Evolutionary conservation across 2,797 vertebrate species (phyloP).

Genomic region (Tokudaia tokunoshimensis): DNA sequence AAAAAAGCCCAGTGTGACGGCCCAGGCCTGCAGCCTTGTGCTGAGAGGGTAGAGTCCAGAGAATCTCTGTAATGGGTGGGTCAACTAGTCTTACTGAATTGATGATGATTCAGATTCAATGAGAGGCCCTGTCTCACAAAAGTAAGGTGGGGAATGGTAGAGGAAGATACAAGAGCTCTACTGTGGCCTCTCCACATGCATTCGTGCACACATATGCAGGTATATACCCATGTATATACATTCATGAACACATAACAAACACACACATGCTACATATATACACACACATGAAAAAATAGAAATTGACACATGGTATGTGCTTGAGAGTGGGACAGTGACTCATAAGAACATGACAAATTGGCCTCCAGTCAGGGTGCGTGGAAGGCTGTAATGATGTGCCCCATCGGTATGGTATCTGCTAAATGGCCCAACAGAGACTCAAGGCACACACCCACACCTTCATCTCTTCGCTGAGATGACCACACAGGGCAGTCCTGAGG

Average conservation of each 20-base stretch:
- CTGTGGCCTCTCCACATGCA: background rate
- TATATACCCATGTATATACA: background rate
- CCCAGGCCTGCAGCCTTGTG: background rate
- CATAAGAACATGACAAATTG: background rate
- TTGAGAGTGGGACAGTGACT: background rate
- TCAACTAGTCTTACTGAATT: background rate
- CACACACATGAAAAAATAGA: background rate
- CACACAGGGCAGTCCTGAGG: background rate
- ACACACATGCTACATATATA: background rate
- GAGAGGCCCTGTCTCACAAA: background rate
- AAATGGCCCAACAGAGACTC: background rate
- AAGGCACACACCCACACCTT: background rate
- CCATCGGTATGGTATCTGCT: background rate
- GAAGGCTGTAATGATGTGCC: background rate
- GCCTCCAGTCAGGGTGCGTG: background rate
- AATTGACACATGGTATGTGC: background rate
- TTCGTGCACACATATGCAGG: background rate
- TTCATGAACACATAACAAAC: background rate
- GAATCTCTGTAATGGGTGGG: background rate
- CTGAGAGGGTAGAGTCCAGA: background rate
- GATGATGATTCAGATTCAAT: background rate
- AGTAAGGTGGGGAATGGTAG: background rate
- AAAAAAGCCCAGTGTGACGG: background rate
- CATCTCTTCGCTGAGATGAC: constrained; percentile 1
- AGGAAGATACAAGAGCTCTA: background rate